phyloP scores from a whole-genome alignment of 2,797 vertebrate species.

The Dromococcyx pavoninus region DNA sequence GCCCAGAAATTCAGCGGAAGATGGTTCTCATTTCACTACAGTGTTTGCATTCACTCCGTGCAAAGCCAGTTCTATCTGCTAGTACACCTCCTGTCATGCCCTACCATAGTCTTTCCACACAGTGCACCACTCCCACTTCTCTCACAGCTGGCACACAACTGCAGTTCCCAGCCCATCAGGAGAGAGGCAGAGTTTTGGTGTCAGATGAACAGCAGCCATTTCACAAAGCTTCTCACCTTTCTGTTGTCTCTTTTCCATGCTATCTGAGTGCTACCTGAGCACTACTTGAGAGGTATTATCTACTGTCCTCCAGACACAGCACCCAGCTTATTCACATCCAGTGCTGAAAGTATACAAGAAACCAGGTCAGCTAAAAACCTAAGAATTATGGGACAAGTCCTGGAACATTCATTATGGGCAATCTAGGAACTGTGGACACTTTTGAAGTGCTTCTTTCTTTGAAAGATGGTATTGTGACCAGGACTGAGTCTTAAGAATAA shows the following conservation, averaged over 20 bases:
- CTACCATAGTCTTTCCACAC: background rate
- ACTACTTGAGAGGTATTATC: background rate
- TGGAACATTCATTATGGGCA: background rate
- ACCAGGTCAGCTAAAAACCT: background rate
- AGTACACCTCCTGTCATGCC: background rate
- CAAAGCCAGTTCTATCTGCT: background rate
- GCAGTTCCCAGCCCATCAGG: background rate
- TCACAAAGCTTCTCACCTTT: background rate
- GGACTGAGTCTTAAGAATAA: background rate
- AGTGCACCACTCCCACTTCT: background rate
- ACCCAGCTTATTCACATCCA: fast-evolving
- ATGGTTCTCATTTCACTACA: background rate
- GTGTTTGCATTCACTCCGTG: background rate
- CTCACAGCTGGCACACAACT: background rate
- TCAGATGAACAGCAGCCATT: background rate
- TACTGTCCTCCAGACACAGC: background rate
- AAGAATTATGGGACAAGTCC: background rate
- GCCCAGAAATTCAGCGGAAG: background rate
- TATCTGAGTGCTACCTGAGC: background rate
- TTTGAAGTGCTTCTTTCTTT: background rate
- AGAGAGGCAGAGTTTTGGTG: background rate
- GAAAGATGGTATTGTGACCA: background rate
- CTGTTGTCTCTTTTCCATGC: background rate
- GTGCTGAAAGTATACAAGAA: background rate
- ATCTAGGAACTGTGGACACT: background rate